These are phyloP conservation scores for Murina feae DNA, from an alignment of 2,113 vertebrate species.

Conservation along the genomic window DNA sequence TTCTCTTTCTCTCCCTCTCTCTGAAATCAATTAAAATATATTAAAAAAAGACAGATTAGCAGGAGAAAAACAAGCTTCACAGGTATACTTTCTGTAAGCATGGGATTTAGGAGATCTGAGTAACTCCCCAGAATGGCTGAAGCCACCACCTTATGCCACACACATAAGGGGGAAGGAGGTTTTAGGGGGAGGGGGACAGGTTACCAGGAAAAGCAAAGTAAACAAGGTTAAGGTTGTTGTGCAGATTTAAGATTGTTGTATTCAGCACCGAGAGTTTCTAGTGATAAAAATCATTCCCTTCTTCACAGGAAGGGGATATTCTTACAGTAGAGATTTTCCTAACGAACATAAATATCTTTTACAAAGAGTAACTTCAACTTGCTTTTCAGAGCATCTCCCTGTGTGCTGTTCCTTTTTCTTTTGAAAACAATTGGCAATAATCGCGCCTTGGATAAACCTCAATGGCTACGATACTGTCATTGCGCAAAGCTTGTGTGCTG, in stretches of 20 bases:
- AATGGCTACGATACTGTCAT: no score
- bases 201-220: not conserved
- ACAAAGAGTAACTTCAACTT: not conserved
- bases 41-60: no score
- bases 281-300: not conserved
- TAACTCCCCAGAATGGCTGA: not conserved
- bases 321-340: not conserved
- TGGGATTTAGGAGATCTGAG: not conserved
- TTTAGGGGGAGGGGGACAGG: not conserved
- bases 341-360: not conserved
- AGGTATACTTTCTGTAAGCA: not conserved
- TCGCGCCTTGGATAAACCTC: no score
- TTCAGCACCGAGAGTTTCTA: no score
- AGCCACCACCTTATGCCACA: not conserved
- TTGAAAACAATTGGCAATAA: no score
- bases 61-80: not conserved
- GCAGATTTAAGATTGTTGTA: not conserved
- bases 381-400: not conserved
- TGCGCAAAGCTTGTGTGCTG: not conserved
- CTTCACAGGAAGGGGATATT: not conserved
- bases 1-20: no score
- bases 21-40: no score
- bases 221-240: not conserved
- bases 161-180: no score
- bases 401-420: no score